A percentile compares a stretch with the other conserved stretches of the same genome.
These are phyloP conservation scores for Lacanobia wlatinum DNA, from an alignment of 2,888 invertebrate species.

Conservation along the genomic window DNA sequence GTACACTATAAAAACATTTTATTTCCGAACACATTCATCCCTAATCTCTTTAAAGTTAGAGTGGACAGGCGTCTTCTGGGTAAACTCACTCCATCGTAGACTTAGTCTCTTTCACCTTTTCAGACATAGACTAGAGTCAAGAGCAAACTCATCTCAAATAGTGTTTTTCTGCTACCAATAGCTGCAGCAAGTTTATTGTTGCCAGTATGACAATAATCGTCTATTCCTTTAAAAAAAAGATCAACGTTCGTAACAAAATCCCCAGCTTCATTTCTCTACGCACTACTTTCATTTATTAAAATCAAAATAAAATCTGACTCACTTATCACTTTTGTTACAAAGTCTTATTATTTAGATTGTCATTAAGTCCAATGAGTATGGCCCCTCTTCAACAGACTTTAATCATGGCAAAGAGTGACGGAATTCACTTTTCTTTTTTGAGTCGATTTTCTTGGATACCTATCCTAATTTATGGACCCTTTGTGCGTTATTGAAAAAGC, in stretches of 20 bases:
- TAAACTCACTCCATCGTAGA: too few relatives aligned
- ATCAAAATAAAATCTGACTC: slow-evolving; percentile 11
- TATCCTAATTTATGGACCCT: slow-evolving; percentile 83
- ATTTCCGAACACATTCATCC: too few relatives aligned
- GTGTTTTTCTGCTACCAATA: too few relatives aligned
- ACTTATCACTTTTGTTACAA: slow-evolving; percentile 44
- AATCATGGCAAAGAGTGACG: slow-evolving; percentile 71
- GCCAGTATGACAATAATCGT: too few relatives aligned
- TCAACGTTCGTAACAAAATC: background rate
- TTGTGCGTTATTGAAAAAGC: slow-evolving; percentile 78
- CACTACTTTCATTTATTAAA: background rate
- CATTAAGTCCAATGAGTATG: slow-evolving; percentile 51
- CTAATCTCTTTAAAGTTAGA: too few relatives aligned
- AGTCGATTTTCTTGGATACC: slow-evolving; percentile 67
- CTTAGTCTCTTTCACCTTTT: too few relatives aligned
- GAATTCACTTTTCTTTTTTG: slow-evolving; percentile 81
- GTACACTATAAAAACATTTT: too few relatives aligned
- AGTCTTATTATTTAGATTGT: slow-evolving; percentile 45
- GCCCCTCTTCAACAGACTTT: slow-evolving; percentile 59
- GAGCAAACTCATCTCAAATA: too few relatives aligned
- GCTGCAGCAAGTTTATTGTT: too few relatives aligned
- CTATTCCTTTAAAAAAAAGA: too few relatives aligned
- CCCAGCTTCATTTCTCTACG: background rate
- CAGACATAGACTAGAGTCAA: too few relatives aligned
- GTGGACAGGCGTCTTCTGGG: too few relatives aligned